Evolutionary conservation across 2,113 vertebrate genomes (phyloP), one percentile per base, ranked within the genome.

Genomic region (Myiopsitta monachus): DNA sequence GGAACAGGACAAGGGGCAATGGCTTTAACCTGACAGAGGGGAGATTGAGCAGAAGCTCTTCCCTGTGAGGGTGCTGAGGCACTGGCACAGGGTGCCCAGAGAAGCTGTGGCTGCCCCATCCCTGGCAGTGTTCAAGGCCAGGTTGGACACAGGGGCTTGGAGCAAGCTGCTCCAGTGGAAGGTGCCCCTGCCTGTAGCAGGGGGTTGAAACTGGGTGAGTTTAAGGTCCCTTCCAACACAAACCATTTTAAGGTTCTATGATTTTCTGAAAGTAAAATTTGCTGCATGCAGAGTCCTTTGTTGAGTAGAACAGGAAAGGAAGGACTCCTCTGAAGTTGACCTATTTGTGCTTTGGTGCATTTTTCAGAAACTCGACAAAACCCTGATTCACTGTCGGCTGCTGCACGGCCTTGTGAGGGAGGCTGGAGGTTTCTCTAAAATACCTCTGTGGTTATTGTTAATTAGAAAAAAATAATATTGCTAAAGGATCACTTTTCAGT

Each of bases 401-500:
- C 95, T 86, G 15, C 61, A 82, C 36, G 74, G 36, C 90, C 47
- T 95, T 95, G 85, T 55, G 72, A 92, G 92, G 85, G 73, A 93
- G 67, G 67, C 90, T 44, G n/a, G 59, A 83, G 72, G 59, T 78
- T 93, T 75, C 67, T 83, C 57, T 80, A 66, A 97, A 97, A 95
- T 95, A 94, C 91, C 87, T 89, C 91, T 95, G 92, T 85, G 95
- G 96, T 94, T 96, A 94, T 96, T 94, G 92, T 94, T 94, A 96
- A 97, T 97, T 97, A 95, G 85, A 94, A 86, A 96, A 87, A 97
- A 96, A 96, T 95, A 95, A 97, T 97, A 97, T 95, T 97, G 91
- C 86, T 92, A 59, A 94, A 95, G 91, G 90, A 95, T 97, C 55
- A 7, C 88, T 93, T 95, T 97, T 98, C 97, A 97, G 74, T 96